Evolutionary conservation across 2,888 invertebrate genomes (phyloP).

Genomic region (Acanthosoma haemorrhoidale): DNA sequence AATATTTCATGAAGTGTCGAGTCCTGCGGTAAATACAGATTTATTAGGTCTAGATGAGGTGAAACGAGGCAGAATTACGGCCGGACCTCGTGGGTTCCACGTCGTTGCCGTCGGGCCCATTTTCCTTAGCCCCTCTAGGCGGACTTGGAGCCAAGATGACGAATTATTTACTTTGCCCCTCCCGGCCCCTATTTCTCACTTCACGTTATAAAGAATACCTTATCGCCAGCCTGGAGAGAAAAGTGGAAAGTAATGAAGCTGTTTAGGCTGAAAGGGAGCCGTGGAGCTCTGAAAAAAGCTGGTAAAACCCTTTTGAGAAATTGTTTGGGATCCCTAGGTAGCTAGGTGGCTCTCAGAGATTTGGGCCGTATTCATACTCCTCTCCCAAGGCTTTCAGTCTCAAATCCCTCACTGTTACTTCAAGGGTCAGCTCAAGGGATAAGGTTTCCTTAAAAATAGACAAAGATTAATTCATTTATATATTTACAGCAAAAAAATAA

Average conservation of each 20-base stretch:
- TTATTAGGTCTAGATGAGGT: slow-evolving; percentile 1
- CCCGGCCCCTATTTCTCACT: no score
- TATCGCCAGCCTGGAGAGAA: no score
- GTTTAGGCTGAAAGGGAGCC: background rate
- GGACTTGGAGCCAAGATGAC: no score
- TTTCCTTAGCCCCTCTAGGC: background rate
- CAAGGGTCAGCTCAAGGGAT: background rate
- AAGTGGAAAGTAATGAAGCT: no score
- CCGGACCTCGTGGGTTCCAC: slow-evolving; percentile 3
- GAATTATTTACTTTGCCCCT: no score
- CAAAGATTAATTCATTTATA: no score
- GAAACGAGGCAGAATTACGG: background rate
- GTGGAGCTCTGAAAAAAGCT: no score
- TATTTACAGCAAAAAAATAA: no score
- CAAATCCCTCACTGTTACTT: background rate
- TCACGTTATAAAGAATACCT: no score
- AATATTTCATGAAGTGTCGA: background rate
- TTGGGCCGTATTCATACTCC: background rate
- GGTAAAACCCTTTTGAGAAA: slow-evolving; percentile 9
- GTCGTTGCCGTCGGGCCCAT: background rate
- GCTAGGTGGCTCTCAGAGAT: background rate
- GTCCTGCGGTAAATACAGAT: background rate
- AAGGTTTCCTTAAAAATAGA: no score
- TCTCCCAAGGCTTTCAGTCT: background rate
- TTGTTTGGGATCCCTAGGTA: background rate